Percentiles rank a stretch among this genome's conserved stretches.
These are phyloP conservation scores for Muraenolepis orangiensis DNA, from an alignment of 2,797 vertebrate genomes.

Conservation along the genomic window DNA sequence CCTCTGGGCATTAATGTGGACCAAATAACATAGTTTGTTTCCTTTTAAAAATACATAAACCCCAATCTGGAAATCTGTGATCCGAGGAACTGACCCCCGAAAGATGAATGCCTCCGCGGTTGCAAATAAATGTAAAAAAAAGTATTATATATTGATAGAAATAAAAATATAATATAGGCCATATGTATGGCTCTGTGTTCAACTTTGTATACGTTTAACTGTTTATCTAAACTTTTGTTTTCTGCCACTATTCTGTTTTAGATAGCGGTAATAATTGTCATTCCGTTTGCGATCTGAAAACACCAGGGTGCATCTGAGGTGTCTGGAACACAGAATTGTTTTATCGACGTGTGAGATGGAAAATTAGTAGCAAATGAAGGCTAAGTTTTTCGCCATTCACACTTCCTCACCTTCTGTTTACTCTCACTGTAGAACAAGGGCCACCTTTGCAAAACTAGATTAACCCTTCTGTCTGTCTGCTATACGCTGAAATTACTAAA, in stretches of 20 bases:
- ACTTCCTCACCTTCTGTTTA: not conserved
- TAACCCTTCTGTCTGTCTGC: not conserved
- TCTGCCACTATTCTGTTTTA: not conserved
- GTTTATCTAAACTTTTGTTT: not conserved
- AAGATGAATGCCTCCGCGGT: constrained; percentile 36
- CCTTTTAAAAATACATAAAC: constrained; percentile 35
- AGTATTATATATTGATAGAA: not conserved
- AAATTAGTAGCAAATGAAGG: not conserved
- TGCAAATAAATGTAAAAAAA: too few relatives aligned
- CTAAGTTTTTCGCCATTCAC: not conserved
- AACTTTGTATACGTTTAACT: not conserved
- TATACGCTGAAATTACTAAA: not conserved
- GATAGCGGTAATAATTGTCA: not conserved
- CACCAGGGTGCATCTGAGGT: not conserved
- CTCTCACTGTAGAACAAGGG: not conserved
- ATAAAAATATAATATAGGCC: constrained; percentile 23
- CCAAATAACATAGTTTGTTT: not conserved
- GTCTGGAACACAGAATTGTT: not conserved
- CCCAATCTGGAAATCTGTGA: constrained; percentile 36
- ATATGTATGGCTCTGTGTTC: not conserved
- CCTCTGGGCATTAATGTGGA: constrained; percentile 22
- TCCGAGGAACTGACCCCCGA: constrained; percentile 29
- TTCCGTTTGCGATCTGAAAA: not conserved
- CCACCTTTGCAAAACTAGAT: not conserved
- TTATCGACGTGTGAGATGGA: not conserved